Percentiles rank a stretch among this genome's conserved stretches.
phyloP scores from a whole-genome alignment of 2,888 invertebrate genomes.

The Neoitamus cyanurus region DNA sequence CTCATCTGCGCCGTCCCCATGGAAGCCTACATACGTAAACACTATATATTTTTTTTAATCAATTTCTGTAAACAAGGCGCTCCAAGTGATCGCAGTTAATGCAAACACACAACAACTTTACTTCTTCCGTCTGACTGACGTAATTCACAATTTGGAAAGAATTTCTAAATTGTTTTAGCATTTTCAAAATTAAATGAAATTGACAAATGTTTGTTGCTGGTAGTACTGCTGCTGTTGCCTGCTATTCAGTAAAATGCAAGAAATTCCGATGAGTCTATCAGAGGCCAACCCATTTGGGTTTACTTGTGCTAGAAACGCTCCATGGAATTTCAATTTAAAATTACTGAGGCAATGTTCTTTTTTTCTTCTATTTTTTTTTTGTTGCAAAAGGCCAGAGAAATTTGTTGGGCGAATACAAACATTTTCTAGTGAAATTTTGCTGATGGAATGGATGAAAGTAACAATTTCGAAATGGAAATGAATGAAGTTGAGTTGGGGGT shows the following conservation, averaged over 20 bases:
- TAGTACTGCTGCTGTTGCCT: background rate
- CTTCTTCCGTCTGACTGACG: background rate
- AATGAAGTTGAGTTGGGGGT: background rate
- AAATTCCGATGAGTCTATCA: conserved; percentile 5
- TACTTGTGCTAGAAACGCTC: background rate
- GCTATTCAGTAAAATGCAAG: background rate
- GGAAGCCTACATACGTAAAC: too few relatives aligned
- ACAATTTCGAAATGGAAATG: background rate
- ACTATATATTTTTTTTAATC: background rate
- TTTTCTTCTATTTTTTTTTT: too few relatives aligned
- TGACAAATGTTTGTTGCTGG: background rate
- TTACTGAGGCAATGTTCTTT: background rate
- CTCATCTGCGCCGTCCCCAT: too few relatives aligned
- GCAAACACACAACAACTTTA: background rate
- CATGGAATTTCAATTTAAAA: background rate
- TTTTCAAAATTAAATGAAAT: background rate
- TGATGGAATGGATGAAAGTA: background rate
- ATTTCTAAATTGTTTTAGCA: background rate
- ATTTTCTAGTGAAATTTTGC: background rate
- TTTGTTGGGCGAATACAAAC: background rate
- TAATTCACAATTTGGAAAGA: background rate
- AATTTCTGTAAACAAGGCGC: background rate
- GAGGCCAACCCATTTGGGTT: background rate
- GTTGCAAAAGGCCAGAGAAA: background rate
- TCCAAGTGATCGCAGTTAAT: background rate